phyloP scores from a whole-genome alignment of 2,888 invertebrate genomes.

The Osmoderma eremita region DNA sequence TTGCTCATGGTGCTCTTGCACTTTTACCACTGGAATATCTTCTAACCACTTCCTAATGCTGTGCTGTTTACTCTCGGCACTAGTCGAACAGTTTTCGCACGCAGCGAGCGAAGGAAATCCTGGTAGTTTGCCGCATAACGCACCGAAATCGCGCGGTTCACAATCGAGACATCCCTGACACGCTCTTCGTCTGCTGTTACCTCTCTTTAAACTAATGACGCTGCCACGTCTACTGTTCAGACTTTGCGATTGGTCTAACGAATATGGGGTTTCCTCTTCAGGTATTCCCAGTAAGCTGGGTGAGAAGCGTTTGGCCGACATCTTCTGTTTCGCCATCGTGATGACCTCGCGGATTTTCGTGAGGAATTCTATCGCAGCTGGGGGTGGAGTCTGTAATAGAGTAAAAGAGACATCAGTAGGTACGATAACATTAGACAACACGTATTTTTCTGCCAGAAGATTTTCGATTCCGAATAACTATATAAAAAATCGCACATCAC shows the following conservation, averaged over 20 bases:
- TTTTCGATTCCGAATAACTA: too few relatives aligned
- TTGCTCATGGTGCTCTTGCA: slow-evolving; percentile 32
- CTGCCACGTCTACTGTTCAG: slow-evolving; percentile 68
- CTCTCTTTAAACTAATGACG: slow-evolving; percentile 69
- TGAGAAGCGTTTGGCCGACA: slow-evolving; percentile 81
- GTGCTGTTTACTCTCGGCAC: slow-evolving; percentile 76
- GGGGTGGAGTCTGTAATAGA: slow-evolving; percentile 82
- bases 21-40: slow-evolving; percentile 69
- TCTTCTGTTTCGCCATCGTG: slow-evolving; percentile 88
- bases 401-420: too few relatives aligned
- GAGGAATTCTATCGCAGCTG: slow-evolving; percentile 89
- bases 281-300: slow-evolving; percentile 84
- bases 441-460: too few relatives aligned
- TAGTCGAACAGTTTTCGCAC: slow-evolving; percentile 67
- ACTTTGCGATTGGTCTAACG: slow-evolving; percentile 61
- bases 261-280: slow-evolving; percentile 75
- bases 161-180: slow-evolving; percentile 77
- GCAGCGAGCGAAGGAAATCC: slow-evolving; percentile 64
- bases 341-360: slow-evolving; percentile 91
- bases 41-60: slow-evolving; percentile 82
- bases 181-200: slow-evolving; percentile 69
- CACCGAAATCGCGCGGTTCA: slow-evolving; percentile 61
- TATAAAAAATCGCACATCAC: too few relatives aligned
- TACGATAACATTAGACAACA: too few relatives aligned
- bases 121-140: slow-evolving; percentile 61